Conservation (phyloP, 2,888 invertebrate genomes). For the Pyrocoelia pectoralis region DNA sequence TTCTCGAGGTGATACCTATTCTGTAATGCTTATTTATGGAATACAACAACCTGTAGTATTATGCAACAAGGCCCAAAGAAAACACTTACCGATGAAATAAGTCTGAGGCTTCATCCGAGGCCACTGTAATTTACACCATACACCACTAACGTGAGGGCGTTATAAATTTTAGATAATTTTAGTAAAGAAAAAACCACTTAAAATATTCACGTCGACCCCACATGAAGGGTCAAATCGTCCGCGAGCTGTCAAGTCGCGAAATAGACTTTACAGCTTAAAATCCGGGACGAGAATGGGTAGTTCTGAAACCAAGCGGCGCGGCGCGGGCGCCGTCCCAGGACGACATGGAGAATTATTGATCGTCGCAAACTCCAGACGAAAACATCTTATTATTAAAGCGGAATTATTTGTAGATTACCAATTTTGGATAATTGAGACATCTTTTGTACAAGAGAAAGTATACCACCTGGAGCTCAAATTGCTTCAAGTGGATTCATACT, state of each 20-base stretch:
- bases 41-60: conserved; percentile 9
- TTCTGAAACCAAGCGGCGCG: conserved; percentile 43
- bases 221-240: conserved; percentile 49
- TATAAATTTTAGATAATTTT: conserved; percentile 20
- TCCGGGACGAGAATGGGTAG: conserved; percentile 55
- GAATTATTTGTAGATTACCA: not conserved
- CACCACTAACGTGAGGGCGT: conserved; percentile 45
- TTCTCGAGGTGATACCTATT: too few relatives aligned
- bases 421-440: not conserved
- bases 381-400: conserved; percentile 35
- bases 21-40: too few relatives aligned
- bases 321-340: conserved; percentile 54
- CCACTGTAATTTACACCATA: conserved; percentile 61
- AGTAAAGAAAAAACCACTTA: conserved; percentile 22
- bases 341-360: conserved; percentile 54
- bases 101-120: conserved; percentile 60
- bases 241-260: conserved; percentile 41
- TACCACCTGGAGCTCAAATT: not conserved
- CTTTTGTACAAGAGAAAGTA: not conserved
- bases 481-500: not conserved
- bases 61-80: conserved; percentile 2
- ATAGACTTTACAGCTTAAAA: conserved; percentile 50
- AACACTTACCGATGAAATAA: conserved; percentile 40
- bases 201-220: conserved; percentile 41
- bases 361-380: conserved; percentile 43